Evolutionary conservation across 2,797 vertebrate species (phyloP).

Genomic region (Coccyzus lansbergi): DNA sequence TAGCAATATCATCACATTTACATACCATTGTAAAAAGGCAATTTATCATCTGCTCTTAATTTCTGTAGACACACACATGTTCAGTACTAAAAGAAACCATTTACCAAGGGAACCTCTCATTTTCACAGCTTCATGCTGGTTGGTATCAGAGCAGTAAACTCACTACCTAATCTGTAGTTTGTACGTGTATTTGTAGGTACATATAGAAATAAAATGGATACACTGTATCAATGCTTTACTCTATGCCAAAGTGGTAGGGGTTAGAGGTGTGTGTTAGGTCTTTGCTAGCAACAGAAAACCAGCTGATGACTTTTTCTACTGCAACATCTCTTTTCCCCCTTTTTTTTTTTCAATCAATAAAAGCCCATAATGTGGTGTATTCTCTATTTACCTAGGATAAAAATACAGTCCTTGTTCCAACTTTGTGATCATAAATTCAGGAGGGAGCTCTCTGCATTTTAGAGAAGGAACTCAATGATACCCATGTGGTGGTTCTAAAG

Average conservation of each 20-base stretch:
- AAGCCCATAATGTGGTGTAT: background rate
- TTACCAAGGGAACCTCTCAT: background rate
- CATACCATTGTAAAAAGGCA: background rate
- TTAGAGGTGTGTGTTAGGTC: background rate
- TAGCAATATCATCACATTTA: background rate
- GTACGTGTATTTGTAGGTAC: background rate
- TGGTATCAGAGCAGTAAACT: background rate
- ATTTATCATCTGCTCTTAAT: background rate
- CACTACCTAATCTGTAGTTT: background rate
- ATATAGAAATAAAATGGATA: background rate
- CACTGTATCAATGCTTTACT: background rate
- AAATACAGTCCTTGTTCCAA: background rate
- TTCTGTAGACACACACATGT: background rate
- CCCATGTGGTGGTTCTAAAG: background rate
- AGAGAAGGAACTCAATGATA: background rate
- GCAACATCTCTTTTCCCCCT: background rate
- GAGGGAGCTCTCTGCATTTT: background rate
- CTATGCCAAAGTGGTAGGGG: background rate
- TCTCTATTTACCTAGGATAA: background rate
- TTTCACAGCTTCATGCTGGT: background rate
- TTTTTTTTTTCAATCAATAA: background rate
- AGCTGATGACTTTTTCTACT: background rate
- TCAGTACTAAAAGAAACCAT: background rate
- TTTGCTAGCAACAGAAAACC: background rate
- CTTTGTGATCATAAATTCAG: background rate